phyloP scores from a whole-genome alignment of 2,113 vertebrate genomes.

The Phrynosoma platyrhinos region DNA sequence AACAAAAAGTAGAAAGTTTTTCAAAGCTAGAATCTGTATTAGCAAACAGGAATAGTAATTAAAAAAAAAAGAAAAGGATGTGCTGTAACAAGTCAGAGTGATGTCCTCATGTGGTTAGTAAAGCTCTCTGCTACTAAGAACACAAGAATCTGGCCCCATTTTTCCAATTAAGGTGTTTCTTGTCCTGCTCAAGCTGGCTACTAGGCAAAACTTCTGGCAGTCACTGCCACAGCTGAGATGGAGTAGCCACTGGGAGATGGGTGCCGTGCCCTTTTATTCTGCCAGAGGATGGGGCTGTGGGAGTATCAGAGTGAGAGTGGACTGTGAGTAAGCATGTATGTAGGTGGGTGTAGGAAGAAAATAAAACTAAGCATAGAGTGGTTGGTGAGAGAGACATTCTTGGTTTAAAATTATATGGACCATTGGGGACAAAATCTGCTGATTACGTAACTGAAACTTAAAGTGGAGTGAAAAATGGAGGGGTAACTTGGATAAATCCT shows the following conservation, averaged over 20 bases:
- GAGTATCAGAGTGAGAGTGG: slow-evolving; percentile 39
- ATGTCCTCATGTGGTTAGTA: slow-evolving; percentile 69
- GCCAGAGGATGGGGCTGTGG: slow-evolving; percentile 30
- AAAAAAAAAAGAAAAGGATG: slow-evolving; percentile 63
- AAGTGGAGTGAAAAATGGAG: slow-evolving; percentile 35
- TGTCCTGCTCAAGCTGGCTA: neutral
- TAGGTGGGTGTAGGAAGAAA: slow-evolving; percentile 34
- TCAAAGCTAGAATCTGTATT: slow-evolving; percentile 75
- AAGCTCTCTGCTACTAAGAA: slow-evolving; percentile 53
- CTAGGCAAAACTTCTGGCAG: slow-evolving; percentile 54
- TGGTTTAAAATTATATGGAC: slow-evolving; percentile 70
- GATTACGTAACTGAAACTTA: slow-evolving; percentile 41
- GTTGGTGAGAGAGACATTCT: slow-evolving; percentile 37
- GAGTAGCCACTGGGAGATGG: slow-evolving; percentile 56
- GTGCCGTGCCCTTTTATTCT: slow-evolving; percentile 55
- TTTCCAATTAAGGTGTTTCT: neutral
- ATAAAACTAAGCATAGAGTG: slow-evolving; percentile 51
- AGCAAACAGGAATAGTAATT: slow-evolving; percentile 65
- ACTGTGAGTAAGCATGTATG: slow-evolving; percentile 37
- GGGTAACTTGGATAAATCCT: slow-evolving; percentile 8
- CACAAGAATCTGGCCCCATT: slow-evolving; percentile 25
- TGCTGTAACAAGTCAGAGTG: slow-evolving; percentile 72
- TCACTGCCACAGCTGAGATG: slow-evolving; percentile 68
- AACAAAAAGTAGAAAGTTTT: slow-evolving; percentile 79
- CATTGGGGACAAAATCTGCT: slow-evolving; percentile 73